Conservation (phyloP, 2,113 vertebrate genomes). For the Meleagris gallopavo region DNA sequence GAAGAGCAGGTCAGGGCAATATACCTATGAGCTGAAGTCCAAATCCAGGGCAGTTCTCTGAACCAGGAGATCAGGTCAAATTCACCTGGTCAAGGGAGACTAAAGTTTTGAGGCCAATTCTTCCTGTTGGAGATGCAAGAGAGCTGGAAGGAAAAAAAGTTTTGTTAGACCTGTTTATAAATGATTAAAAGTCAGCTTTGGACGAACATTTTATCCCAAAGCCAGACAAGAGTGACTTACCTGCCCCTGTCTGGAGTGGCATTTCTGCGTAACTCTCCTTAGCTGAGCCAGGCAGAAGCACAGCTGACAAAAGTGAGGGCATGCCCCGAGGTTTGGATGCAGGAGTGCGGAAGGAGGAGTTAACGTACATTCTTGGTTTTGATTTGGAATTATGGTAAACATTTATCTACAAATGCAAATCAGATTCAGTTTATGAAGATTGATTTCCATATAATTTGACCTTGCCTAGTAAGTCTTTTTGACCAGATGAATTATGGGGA, state of each 20-base stretch:
- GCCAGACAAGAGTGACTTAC: background rate
- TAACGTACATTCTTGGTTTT: conserved; percentile 25
- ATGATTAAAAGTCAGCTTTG: background rate
- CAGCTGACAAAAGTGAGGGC: background rate
- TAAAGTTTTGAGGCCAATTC: background rate
- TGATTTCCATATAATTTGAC: conserved; percentile 59
- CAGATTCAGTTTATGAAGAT: conserved; percentile 20
- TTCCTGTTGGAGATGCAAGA: background rate
- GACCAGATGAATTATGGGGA: conserved; percentile 54
- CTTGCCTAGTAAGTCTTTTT: conserved; percentile 67
- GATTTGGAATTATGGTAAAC: conserved; percentile 65
- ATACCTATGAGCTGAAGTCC: background rate
- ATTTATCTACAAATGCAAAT: conserved; percentile 66
- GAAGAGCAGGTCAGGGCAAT: background rate
- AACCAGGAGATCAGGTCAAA: background rate
- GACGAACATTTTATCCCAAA: background rate
- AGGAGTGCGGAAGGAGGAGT: background rate
- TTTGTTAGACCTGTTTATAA: background rate
- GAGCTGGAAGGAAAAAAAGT: background rate
- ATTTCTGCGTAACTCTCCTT: background rate
- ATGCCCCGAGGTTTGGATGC: rapidly evolving
- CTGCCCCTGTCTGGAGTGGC: background rate
- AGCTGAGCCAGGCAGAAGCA: background rate
- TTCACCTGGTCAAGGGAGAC: background rate
- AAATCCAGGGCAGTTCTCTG: background rate